A percentile compares a stretch with the other conserved stretches of the same genome.
phyloP scores from a whole-genome alignment of 2,888 invertebrate species.

The Nephrotoma appendiculata region DNA sequence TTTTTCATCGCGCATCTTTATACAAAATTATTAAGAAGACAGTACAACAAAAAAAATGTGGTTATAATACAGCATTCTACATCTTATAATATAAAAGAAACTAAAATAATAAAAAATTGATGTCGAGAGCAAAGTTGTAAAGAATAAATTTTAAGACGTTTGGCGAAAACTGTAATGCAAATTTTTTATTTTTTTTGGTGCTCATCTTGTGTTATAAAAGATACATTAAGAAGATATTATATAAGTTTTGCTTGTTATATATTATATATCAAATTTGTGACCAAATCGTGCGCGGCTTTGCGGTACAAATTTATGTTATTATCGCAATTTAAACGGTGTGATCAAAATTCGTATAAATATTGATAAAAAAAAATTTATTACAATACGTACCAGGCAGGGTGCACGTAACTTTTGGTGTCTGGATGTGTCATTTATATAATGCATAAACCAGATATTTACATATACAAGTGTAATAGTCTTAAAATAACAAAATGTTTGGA shows the following conservation, averaged over 20 bases:
- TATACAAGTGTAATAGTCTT: not conserved
- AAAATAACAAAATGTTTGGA: not conserved
- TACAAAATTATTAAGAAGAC: not conserved
- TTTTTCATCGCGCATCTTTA: not conserved
- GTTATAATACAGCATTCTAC: not conserved
- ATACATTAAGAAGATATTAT: not conserved
- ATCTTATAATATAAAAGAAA: not conserved
- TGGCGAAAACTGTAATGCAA: not conserved
- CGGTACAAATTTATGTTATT: not conserved
- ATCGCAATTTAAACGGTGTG: not conserved
- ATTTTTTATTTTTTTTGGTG: not conserved
- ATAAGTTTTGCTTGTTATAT: not conserved
- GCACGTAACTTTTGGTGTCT: not conserved
- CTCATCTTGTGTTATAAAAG: too few species aligned
- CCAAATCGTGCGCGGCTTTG: not conserved
- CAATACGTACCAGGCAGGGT: not conserved
- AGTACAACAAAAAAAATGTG: not conserved
- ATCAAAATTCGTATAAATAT: not conserved
- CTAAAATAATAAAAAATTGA: not conserved
- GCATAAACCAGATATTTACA: not conserved
- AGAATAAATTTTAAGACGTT: not conserved
- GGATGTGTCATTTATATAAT: not conserved
- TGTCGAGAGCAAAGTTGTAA: not conserved
- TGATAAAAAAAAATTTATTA: too few species aligned
- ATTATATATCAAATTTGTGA: not conserved